A percentile compares a stretch with the other conserved stretches of the same genome.
phyloP scores from a whole-genome alignment of 2,113 vertebrate genomes.

The Ahaetulla prasina region DNA sequence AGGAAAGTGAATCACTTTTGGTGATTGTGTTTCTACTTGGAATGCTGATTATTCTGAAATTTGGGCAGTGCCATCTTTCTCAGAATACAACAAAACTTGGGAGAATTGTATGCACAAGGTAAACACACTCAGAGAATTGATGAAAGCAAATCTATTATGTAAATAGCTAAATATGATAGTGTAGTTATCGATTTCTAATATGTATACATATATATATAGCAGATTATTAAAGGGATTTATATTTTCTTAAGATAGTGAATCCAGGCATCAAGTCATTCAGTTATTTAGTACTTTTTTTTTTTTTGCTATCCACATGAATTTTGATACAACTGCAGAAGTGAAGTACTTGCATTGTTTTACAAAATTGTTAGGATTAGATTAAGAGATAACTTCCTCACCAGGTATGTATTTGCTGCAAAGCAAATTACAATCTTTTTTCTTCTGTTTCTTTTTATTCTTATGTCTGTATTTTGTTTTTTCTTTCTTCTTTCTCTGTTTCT shows the following conservation, averaged over 20 bases:
- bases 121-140: neutral
- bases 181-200: neutral
- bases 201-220: neutral
- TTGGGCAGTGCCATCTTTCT: neutral
- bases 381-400: too few relatives aligned
- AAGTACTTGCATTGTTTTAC: neutral
- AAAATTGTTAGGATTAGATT: too few relatives aligned
- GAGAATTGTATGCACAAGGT: neutral
- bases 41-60: neutral
- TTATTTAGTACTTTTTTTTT: neutral
- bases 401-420: neutral
- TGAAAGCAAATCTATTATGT: neutral
- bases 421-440: neutral
- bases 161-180: neutral
- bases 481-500: neutral
- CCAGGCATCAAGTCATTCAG: neutral
- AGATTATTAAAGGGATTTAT: neutral
- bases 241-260: neutral
- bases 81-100: neutral
- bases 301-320: neutral
- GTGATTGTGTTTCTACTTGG: neutral
- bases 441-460: neutral
- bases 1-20: slow-evolving; percentile 21
- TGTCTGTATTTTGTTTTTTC: neutral
- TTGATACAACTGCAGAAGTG: neutral